phyloP scores from a whole-genome alignment of 2,797 vertebrate genomes.

The Petrocephalus schoutedeni region DNA sequence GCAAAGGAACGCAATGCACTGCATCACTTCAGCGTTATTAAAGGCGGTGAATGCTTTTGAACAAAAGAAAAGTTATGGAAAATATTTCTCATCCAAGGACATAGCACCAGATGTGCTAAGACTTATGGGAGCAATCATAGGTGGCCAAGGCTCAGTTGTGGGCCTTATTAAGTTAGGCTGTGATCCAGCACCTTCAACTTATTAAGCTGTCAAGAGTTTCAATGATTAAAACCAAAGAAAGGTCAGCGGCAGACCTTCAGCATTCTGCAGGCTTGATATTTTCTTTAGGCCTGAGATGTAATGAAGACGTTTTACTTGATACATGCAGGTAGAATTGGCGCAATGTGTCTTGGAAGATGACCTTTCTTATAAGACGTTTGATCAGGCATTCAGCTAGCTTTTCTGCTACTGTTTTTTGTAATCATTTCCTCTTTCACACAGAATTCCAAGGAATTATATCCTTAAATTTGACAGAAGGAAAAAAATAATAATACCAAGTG shows the following conservation, averaged over 20 bases:
- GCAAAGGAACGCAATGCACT: slow-evolving; percentile 62
- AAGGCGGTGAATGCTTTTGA: slow-evolving; percentile 74
- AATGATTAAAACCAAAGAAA: slow-evolving; percentile 99
- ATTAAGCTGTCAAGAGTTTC: slow-evolving; percentile 97
- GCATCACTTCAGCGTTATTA: slow-evolving; percentile 78
- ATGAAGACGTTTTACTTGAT: slow-evolving; percentile 82
- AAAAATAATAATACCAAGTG: slow-evolving; percentile 44
- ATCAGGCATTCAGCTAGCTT: slow-evolving; percentile 47
- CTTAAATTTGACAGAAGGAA: slow-evolving; percentile 42
- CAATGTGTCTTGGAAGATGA: slow-evolving; percentile 75
- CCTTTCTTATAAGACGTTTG: slow-evolving; percentile 52
- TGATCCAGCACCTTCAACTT: slow-evolving; percentile 97
- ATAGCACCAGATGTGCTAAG: slow-evolving; percentile 90
- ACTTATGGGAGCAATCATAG: slow-evolving; percentile 99
- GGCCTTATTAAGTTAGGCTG: slow-evolving; percentile 96
- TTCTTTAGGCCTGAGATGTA: slow-evolving; percentile 81
- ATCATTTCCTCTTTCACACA: slow-evolving; percentile 43
- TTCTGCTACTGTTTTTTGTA: slow-evolving; percentile 10
- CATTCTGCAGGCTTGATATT: slow-evolving; percentile 83
- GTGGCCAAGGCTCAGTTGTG: slow-evolving; percentile 86
- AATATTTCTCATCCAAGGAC: slow-evolving; percentile 93
- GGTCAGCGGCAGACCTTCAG: slow-evolving; percentile 87
- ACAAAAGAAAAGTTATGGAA: slow-evolving; percentile 89
- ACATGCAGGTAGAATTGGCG: slow-evolving; percentile 69
- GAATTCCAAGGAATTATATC: slow-evolving; percentile 69